A percentile compares a stretch with the other conserved stretches of the same genome.
phyloP scores from a whole-genome alignment of 1,140 invertebrate species.

The Colletes latitarsis region DNA sequence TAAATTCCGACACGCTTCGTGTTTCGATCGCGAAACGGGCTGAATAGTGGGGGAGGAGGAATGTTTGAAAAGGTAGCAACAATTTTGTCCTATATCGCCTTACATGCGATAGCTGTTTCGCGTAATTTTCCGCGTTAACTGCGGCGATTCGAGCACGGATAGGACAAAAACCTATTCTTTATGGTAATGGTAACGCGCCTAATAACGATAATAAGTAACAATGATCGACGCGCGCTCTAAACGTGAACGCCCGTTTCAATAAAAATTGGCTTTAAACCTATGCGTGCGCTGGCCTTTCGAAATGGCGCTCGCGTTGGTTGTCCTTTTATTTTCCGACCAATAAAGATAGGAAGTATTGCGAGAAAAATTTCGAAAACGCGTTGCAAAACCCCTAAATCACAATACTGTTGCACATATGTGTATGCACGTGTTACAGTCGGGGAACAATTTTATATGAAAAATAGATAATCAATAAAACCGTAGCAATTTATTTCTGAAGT shows the following conservation, averaged over 20 bases:
- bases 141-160: not conserved
- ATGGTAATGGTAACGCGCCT: not conserved
- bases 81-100: not conserved
- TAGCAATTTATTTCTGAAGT: no score
- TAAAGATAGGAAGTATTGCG: no score
- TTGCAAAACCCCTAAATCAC: no score
- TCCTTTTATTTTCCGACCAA: no score
- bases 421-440: no score
- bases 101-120: not conserved
- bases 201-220: not conserved
- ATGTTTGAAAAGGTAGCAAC: not conserved
- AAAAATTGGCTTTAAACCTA: not conserved
- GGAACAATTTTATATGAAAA: no score
- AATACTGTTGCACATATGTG: no score
- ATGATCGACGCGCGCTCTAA: not conserved
- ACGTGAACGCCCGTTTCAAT: not conserved
- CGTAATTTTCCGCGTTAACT: not conserved
- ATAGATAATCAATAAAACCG: no score
- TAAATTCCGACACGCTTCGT: conserved; percentile 30
- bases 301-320: no score
- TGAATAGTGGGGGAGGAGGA: no score
- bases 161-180: conserved; percentile 2
- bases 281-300: not conserved
- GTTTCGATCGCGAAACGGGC: conserved; percentile 1
- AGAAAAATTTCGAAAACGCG: no score